phyloP scores from a whole-genome alignment of 2,113 vertebrate genomes.

The Furnarius figulus region DNA sequence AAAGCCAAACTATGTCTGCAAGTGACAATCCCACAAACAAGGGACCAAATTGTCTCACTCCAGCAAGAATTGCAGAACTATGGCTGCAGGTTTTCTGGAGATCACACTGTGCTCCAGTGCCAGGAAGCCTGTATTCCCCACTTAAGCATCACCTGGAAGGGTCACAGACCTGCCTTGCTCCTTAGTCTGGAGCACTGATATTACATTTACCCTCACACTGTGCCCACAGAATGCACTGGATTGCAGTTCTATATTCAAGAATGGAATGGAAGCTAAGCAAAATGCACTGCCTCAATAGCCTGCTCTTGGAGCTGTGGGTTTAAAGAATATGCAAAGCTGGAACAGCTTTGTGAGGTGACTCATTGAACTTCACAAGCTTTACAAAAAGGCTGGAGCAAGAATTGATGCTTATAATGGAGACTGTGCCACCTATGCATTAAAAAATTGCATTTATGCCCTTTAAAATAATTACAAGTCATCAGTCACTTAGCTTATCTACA shows the following conservation, averaged over 20 bases:
- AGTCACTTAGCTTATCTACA: not conserved
- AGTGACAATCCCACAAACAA: not conserved
- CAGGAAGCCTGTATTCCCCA: not conserved
- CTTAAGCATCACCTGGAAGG: not conserved
- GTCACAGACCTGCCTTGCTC: not conserved
- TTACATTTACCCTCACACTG: not conserved
- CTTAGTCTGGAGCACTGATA: not conserved
- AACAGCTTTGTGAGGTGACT: not conserved
- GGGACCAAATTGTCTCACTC: not conserved
- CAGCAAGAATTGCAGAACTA: not conserved
- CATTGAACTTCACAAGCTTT: not conserved
- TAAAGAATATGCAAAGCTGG: not conserved
- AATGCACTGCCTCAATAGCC: not conserved
- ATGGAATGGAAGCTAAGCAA: not conserved
- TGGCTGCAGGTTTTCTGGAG: not conserved
- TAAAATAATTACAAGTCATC: conserved; percentile 4
- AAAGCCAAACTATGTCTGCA: not conserved
- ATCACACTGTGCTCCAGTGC: not conserved
- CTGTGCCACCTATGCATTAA: not conserved
- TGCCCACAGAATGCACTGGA: not conserved
- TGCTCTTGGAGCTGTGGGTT: not conserved
- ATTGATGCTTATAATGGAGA: not conserved
- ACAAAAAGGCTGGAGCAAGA: not conserved
- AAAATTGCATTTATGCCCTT: not conserved
- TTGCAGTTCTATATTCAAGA: not conserved